Conservation (phyloP, 1,140 invertebrate genomes). For the Pachypeltis micranthus region DNA sequence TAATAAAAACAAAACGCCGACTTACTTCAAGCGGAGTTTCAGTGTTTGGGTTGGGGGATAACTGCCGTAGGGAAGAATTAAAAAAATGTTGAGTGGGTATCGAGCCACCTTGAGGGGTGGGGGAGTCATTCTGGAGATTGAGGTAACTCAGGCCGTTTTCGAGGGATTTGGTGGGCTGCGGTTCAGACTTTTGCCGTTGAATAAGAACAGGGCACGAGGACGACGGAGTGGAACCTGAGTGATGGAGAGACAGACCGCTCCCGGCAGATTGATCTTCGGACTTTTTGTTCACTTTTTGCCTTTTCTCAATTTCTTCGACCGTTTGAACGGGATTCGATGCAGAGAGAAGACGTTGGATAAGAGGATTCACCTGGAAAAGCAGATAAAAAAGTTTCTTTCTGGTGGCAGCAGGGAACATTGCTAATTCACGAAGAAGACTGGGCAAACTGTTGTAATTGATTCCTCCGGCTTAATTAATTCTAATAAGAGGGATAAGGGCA, state of each 20-base stretch:
- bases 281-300: constrained; percentile 55
- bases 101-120: constrained; percentile 31
- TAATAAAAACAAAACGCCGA: too few species aligned
- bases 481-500: too few species aligned
- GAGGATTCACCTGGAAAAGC: constrained; percentile 16
- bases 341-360: constrained; percentile 46
- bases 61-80: constrained; percentile 18
- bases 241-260: neutral
- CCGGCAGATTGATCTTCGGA: constrained; percentile 38
- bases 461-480: too few species aligned
- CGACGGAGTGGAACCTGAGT: too few species aligned
- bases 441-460: too few species aligned
- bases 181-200: constrained; percentile 1
- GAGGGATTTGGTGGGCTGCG: constrained; percentile 21
- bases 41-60: neutral
- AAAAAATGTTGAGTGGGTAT: constrained; percentile 29
- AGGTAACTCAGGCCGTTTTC: constrained; percentile 43
- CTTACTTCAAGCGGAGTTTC: neutral
- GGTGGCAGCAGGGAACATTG: too few species aligned
- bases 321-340: constrained; percentile 67
- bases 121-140: constrained; percentile 31
- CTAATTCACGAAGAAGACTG: too few species aligned
- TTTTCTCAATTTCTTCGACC: constrained; percentile 78
- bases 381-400: too few species aligned
- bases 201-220: neutral